Percentiles rank a stretch among this genome's conserved stretches.
These are phyloP conservation scores for Delia radicum DNA, from an alignment of 1,140 invertebrate genomes.

Conservation along the genomic window DNA sequence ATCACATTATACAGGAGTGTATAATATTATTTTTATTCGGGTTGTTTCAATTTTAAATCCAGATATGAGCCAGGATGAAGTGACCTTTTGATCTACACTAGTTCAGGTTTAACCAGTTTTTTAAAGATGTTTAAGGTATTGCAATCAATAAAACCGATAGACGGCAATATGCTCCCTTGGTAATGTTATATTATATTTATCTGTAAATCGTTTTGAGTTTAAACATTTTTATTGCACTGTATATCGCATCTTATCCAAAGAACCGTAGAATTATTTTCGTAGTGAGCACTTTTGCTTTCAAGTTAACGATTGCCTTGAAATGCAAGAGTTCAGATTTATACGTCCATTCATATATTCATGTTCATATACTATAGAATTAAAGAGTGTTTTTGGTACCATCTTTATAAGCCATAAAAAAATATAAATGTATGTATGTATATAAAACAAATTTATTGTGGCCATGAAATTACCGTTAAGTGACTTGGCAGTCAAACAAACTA, in stretches of 20 bases:
- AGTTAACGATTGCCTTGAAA: conserved; percentile 9
- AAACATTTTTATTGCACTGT: background rate
- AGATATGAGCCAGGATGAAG: too few relatives aligned
- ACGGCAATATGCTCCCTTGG: too few relatives aligned
- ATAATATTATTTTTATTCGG: too few relatives aligned
- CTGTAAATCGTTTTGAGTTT: background rate
- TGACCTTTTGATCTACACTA: too few relatives aligned
- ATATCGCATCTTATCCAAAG: background rate
- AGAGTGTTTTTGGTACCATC: conserved; percentile 2
- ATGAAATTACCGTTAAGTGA: conserved; percentile 19
- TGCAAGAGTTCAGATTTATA: background rate
- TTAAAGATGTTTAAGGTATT: too few relatives aligned
- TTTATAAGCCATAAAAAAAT: background rate
- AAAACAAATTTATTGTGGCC: conserved; percentile 14
- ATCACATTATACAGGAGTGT: too few relatives aligned
- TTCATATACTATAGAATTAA: background rate
- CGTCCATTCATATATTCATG: background rate
- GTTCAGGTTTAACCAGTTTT: too few relatives aligned
- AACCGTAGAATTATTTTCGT: background rate
- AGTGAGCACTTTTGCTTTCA: conserved; percentile 1
- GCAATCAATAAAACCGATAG: too few relatives aligned
- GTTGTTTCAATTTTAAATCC: too few relatives aligned
- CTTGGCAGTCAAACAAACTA: conserved; percentile 5
- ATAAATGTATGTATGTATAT: background rate
- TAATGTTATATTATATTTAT: background rate